phyloP scores from a whole-genome alignment of 2,113 vertebrate species.

The Stegostoma tigrinum region DNA sequence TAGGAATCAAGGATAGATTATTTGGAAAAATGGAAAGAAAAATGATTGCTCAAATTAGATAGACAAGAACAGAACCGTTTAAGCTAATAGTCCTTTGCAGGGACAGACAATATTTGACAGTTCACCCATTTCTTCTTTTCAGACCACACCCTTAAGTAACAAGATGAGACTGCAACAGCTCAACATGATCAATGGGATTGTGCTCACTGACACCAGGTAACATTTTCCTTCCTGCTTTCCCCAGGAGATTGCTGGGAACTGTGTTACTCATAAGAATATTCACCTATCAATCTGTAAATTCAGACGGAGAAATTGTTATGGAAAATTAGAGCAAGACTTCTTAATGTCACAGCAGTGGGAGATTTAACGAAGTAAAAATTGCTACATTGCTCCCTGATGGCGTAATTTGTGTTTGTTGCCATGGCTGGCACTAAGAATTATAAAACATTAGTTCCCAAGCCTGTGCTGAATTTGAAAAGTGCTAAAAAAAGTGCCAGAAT shows the following conservation, averaged over 20 bases:
- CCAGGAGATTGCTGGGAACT: not conserved
- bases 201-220: conserved; percentile 56
- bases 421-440: not conserved
- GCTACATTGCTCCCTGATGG: not conserved
- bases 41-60: not conserved
- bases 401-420: not conserved
- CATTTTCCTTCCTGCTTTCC: not conserved
- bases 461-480: not conserved
- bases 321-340: not conserved
- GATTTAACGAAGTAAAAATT: not conserved
- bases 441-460: not conserved
- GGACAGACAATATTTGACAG: not conserved
- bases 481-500: not conserved
- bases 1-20: not conserved
- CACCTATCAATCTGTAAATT: not conserved
- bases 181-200: conserved; percentile 60
- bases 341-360: not conserved
- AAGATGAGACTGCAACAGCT: conserved; percentile 62
- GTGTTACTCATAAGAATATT: not conserved
- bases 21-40: not conserved
- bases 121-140: conserved; percentile 40
- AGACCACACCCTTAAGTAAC: conserved; percentile 52
- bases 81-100: not conserved
- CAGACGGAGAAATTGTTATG: not conserved
- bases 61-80: not conserved